Evolutionary conservation across 2,113 vertebrate genomes (phyloP).

Genomic region (Oryzias celebensis): DNA sequence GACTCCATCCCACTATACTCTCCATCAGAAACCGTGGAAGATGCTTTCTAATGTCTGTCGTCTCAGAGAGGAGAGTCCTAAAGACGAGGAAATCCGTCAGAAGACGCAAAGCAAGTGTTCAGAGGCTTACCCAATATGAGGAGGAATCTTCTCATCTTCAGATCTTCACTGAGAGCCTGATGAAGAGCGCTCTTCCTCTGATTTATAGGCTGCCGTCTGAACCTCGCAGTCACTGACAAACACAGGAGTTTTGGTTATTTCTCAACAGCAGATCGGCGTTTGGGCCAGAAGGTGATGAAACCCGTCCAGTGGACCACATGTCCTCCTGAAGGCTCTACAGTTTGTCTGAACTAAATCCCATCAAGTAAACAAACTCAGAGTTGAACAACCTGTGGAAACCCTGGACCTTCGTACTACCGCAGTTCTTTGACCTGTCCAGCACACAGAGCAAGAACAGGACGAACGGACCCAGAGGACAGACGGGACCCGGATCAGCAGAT

Average conservation of each 20-base stretch:
- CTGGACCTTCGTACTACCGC: too few species aligned
- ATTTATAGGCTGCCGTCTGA: slow-evolving; percentile 13
- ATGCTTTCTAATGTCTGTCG: neutral
- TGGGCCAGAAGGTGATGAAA: neutral
- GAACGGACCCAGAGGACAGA: too few species aligned
- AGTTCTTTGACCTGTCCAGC: too few species aligned
- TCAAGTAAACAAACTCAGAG: too few species aligned
- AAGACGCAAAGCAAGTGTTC: too few species aligned
- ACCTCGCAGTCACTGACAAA: neutral
- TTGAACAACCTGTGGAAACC: too few species aligned
- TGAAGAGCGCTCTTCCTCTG: fast-evolving
- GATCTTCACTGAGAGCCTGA: neutral
- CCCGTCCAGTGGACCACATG: neutral
- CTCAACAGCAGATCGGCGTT: neutral
- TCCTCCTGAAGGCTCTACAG: too few species aligned
- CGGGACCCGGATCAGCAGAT: too few species aligned
- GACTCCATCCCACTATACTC: too few species aligned
- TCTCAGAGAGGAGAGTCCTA: neutral
- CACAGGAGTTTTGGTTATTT: neutral
- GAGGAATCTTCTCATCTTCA: slow-evolving; percentile 26
- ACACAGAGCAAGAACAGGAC: too few species aligned
- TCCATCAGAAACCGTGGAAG: neutral
- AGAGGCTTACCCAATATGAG: slow-evolving; percentile 39
- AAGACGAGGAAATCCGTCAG: neutral
- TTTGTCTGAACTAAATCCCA: too few species aligned